Evolutionary conservation across 2,797 vertebrate species (phyloP), one percentile per base, ranked within the genome.

Genomic region (Tenualosa thibaudeaui): DNA sequence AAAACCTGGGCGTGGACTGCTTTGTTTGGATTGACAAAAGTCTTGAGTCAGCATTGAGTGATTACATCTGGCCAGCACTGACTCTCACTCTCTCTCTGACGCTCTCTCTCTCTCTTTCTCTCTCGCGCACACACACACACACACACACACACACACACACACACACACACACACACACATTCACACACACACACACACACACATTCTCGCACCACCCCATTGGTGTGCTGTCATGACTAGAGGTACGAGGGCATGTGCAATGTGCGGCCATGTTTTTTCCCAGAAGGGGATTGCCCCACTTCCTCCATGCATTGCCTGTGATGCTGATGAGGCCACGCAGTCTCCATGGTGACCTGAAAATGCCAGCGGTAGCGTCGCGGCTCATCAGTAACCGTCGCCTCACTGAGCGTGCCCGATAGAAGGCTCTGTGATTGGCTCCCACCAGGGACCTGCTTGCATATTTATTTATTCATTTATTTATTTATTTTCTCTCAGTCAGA

Each of bases 261-360:
- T 31, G 24, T 65, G 8, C 3, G 62, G 62, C 62, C 62, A 65
- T 31, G 10, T 31, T 46, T 31, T 65, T 26, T 31, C 2, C 10
- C 62, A 31, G 5, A 9, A 31, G 62, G 62, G 58, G 60, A 65
- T 65, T 0, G n/a, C 60, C 60, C 60, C 60, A 24, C 60, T 12
- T 31, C 24, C 62, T 31, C 62, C 8, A 1, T 24, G 13, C 62
- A 3, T 10, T 10, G 9, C 1, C 24, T 24, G 8, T 65, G 60
- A 24, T 6, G 60, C n/a, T 65, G n/a, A 26, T 9, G n/a, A 12
- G 26, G 24, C 62, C 9, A 10, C 24, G 7, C 62, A 50, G 68
- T 90, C 86, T 83, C 62, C 89, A 75, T 58, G 84, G 84, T 88
- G 88, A 86, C 90, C 88, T 86, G 84, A 86, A 90, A 91, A 83